phyloP scores from a whole-genome alignment of 2,888 invertebrate species.

The Eupithecia subfuscata region DNA sequence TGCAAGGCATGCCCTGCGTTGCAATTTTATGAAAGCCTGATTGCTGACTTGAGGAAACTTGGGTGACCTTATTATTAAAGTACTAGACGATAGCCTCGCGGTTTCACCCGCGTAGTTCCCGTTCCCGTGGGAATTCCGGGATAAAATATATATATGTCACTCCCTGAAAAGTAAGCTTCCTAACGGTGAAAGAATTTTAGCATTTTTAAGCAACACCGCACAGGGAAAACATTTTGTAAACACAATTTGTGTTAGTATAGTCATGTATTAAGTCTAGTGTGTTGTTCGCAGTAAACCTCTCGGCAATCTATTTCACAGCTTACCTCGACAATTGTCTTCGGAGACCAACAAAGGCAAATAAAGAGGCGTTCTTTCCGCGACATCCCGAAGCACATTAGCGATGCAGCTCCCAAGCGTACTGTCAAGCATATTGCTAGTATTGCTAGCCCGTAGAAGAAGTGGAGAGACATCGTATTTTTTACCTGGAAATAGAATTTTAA shows the following conservation, averaged over 20 bases:
- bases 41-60: neutral
- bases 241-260: neutral
- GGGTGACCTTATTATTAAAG: too few species aligned
- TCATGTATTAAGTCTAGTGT: neutral
- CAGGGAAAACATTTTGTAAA: neutral
- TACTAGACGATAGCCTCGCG: too few species aligned
- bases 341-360: conserved; percentile 87
- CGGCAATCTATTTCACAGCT: conserved; percentile 11
- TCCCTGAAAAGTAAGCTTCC: too few species aligned
- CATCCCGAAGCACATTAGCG: conserved; percentile 74
- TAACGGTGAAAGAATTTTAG: too few species aligned
- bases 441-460: conserved; percentile 68
- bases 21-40: neutral
- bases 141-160: too few species aligned
- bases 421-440: conserved; percentile 65
- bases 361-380: conserved; percentile 85
- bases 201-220: neutral
- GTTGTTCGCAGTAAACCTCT: neutral
- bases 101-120: too few species aligned
- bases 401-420: conserved; percentile 60
- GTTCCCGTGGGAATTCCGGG: too few species aligned
- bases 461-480: conserved; percentile 53
- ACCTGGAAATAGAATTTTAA: conserved; percentile 57
- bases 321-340: conserved; percentile 89
- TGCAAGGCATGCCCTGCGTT: neutral